Evolutionary conservation across 1,140 invertebrate species (phyloP), one percentile per base, ranked within the genome.

Genomic region (Amyelois transitella): DNA sequence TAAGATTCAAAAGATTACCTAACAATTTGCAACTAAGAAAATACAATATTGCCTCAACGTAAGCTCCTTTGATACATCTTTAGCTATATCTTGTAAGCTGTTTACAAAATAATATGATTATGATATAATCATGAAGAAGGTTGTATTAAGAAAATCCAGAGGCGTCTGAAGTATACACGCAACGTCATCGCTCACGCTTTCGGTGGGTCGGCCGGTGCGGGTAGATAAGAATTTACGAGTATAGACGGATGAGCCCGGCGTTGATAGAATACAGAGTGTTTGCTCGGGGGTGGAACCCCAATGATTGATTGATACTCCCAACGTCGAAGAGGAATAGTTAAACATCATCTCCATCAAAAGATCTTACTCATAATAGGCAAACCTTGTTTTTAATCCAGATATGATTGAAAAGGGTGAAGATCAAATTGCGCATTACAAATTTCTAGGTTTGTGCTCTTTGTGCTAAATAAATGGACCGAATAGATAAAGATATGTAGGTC

Each of bases 241-340:
- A 73, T 78, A 75, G 74, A 75, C 65, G 69, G 69, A 75, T 75
- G 68, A 72, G 68, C 54, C 58, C 58, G 58, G 67, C 71, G 67
- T 72, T 72, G 67, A 77, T 76, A 78, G 72, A 79, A 80, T 77
- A 74, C 67, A 67, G 66, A 69, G 69, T 72, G 68, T 69, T 68
- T 66, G 58, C 55, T 60, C 58, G 45, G 63, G 67, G 56, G 59
- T 50, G 47, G 57, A 58, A 55, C 59, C 64, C 57, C 65, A 58
- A 74, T 77, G 77, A 81, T 81, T 82, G 76, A 80, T 82, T 75
- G 71, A 70, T 72, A 64, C 61, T 56, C 62, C 52, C 52, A 49
- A 58, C 50, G 53, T 57, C 59, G 53, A 55, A 74, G 58, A 66
- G 58, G 62, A 73, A 75, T 69, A 69, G 68, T 62, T 66, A 65